Percentiles rank a stretch among this genome's conserved stretches.
phyloP scores from a whole-genome alignment of 2,888 invertebrate genomes.

The Ormyrus nitidulus region DNA sequence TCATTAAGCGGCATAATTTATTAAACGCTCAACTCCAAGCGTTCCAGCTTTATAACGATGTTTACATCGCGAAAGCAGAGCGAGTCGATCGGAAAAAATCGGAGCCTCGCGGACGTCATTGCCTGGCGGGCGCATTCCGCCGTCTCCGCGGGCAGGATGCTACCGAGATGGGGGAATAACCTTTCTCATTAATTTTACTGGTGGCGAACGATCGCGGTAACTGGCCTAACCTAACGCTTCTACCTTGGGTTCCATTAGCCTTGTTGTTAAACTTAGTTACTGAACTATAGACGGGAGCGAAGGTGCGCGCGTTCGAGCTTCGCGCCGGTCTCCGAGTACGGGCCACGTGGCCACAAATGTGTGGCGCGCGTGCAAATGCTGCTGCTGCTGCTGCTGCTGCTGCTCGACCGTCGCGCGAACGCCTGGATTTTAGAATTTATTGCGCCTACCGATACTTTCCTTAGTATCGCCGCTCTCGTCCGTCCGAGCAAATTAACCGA shows the following conservation, averaged over 20 bases:
- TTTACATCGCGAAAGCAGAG: too few species aligned
- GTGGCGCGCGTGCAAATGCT: constrained; percentile 66
- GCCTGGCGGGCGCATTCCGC: too few species aligned
- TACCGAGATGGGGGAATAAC: constrained; percentile 20
- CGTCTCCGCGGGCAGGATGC: too few species aligned
- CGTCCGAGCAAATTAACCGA: too few species aligned
- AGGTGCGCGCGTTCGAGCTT: constrained; percentile 56
- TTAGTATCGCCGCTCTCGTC: too few species aligned
- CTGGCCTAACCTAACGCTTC: constrained; percentile 60
- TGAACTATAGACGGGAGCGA: constrained; percentile 71
- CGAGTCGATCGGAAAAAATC: too few species aligned
- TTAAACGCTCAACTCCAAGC: too few species aligned
- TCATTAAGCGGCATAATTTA: too few species aligned
- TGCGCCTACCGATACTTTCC: constrained; percentile 7
- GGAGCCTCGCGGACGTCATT: too few species aligned
- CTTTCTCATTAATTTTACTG: constrained; percentile 62
- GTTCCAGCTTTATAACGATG: too few species aligned
- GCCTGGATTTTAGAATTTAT: constrained; percentile 43
- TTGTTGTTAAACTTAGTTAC: constrained; percentile 74
- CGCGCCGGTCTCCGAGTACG: constrained; percentile 63
- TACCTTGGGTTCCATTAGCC: constrained; percentile 69
- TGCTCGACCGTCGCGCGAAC: background rate
- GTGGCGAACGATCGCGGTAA: constrained; percentile 54
- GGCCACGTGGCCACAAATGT: constrained; percentile 73
- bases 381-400: constrained; percentile 29